Conservation (phyloP, 30 jellyfish, hydroid and myxozoan genomes). For the Nemopilema nomurai region DNA sequence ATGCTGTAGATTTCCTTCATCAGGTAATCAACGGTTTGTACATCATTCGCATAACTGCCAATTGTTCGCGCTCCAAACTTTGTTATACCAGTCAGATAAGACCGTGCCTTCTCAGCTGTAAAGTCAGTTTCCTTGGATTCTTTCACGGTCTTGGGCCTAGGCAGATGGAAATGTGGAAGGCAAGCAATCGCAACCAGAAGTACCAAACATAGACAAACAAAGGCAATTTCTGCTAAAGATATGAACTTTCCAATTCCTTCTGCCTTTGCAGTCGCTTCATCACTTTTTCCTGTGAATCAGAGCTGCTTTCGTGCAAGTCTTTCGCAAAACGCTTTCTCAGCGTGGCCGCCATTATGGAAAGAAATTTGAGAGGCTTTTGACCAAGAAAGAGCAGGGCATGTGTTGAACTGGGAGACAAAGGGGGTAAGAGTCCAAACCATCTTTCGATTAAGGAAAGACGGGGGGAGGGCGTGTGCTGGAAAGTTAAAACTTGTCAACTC, state of each 20-base stretch:
- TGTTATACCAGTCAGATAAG: conserved; percentile 73
- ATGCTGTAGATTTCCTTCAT: conserved; percentile 64
- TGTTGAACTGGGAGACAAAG: too few relatives aligned
- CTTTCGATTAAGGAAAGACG: too few relatives aligned
- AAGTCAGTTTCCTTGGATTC: conserved; percentile 52
- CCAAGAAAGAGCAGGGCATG: too few relatives aligned
- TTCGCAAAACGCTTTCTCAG: conserved; percentile 15
- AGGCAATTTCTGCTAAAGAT: conserved; percentile 18
- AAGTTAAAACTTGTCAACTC: too few relatives aligned
- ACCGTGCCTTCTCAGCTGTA: conserved; percentile 86
- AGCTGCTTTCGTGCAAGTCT: background rate
- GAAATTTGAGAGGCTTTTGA: too few relatives aligned
- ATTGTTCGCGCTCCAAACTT: conserved; percentile 80
- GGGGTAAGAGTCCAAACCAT: too few relatives aligned
- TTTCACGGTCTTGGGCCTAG: conserved; percentile 57
- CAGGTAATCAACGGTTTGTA: conserved; percentile 71
- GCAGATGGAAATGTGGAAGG: conserved; percentile 67
- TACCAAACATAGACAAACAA: conserved; percentile 7
- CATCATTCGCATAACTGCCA: conserved; percentile 90
- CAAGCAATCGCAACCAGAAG: conserved; percentile 29
- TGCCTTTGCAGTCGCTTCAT: background rate
- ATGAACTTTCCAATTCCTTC: background rate
- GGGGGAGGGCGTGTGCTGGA: too few relatives aligned
- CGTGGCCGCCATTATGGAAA: conserved; percentile 18
- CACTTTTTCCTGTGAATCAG: background rate